Conservation (phyloP, 1,140 invertebrate genomes). For the Ylistrum balloti region DNA sequence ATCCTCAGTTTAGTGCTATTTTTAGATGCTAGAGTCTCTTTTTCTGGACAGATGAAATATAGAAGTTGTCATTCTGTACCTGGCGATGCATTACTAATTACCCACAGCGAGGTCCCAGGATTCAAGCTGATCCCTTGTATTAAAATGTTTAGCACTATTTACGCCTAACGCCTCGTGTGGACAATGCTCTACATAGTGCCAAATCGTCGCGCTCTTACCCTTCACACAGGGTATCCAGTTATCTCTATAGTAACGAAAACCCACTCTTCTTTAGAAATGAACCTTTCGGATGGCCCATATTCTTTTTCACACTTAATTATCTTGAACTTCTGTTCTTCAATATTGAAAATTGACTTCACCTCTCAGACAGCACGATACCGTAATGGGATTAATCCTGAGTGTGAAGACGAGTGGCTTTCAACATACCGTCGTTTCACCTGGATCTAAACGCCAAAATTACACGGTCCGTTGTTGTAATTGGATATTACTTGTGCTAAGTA, state of each 20-base stretch:
- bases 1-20: no score
- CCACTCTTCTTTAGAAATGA: neutral
- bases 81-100: slow-evolving; percentile 32
- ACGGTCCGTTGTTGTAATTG: slow-evolving; percentile 8
- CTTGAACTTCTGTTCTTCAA: neutral
- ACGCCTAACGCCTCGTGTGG: neutral
- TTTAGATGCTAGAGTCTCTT: no score
- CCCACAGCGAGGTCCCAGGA: neutral
- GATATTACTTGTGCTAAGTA: neutral
- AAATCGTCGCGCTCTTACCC: neutral
- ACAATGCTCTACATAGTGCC: neutral
- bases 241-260: neutral
- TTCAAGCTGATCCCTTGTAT: slow-evolving; percentile 11
- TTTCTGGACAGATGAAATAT: neutral
- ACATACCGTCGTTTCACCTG: neutral
- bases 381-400: neutral
- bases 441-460: slow-evolving; percentile 6
- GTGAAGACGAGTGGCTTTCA: neutral
- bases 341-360: slow-evolving; percentile 25
- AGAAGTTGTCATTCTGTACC: neutral
- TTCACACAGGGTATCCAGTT: neutral
- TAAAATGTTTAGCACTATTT: neutral
- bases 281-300: neutral
- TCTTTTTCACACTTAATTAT: slow-evolving; percentile 40
- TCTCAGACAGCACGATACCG: neutral